These are phyloP conservation scores for Caenorhabditis sp. DNA, from an alignment of 2,888 invertebrate genomes.

Conservation along the genomic window DNA sequence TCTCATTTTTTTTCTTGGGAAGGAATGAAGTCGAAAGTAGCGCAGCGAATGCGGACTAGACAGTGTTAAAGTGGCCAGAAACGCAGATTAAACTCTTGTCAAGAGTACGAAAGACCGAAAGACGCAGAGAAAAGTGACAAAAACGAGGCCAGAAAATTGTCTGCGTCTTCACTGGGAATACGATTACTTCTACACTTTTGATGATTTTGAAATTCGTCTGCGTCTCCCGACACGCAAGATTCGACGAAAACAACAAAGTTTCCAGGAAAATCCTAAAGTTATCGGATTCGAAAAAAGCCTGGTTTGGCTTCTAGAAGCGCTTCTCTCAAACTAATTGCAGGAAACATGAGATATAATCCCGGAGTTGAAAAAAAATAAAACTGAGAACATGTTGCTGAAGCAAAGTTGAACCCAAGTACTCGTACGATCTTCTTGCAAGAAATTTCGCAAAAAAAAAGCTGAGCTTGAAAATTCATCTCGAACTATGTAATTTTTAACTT, in stretches of 20 bases:
- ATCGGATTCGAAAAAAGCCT: not conserved
- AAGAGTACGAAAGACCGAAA: constrained; percentile 22
- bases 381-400: not conserved
- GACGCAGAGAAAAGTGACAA: constrained; percentile 29
- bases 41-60: constrained; percentile 29
- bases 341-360: not conserved
- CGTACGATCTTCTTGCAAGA: not conserved
- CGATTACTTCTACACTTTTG: constrained; percentile 24
- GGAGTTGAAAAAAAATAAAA: not conserved
- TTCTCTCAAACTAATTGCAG: not conserved
- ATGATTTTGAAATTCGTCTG: constrained; percentile 61
- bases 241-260: constrained; percentile 24
- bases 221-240: constrained; percentile 41
- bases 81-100: constrained; percentile 25
- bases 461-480: too few relatives aligned
- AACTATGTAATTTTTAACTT: constrained; percentile 3
- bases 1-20: constrained; percentile 32
- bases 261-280: not conserved
- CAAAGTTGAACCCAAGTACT: too few relatives aligned
- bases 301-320: not conserved
- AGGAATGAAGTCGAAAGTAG: constrained; percentile 33
- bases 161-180: constrained; percentile 31
- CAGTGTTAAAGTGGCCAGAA: constrained; percentile 30
- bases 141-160: constrained; percentile 29
- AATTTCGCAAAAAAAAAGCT: not conserved